Percentiles rank a stretch among this genome's conserved stretches.
Conservation (phyloP, 2,113 vertebrate species). For the Megaleporinus macrocephalus region DNA sequence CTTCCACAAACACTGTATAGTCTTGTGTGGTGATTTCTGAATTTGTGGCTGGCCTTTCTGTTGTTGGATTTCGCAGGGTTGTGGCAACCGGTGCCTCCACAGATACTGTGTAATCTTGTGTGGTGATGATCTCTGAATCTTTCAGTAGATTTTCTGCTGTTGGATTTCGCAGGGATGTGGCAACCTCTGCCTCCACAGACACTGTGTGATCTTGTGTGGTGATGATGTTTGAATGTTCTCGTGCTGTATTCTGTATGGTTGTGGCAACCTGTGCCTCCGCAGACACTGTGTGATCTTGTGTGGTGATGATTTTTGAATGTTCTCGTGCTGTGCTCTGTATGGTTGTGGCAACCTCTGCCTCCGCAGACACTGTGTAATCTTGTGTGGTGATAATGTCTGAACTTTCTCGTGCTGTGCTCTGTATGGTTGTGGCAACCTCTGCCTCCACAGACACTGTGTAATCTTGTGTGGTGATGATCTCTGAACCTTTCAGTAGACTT, state of each 20-base stretch:
- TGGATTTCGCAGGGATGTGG: neutral
- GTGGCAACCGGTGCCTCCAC: neutral
- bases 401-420: neutral
- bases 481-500: neutral
- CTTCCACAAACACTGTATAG: neutral
- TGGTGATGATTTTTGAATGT: neutral
- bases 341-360: neutral
- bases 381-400: neutral
- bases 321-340: neutral
- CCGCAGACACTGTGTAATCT: neutral
- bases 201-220: neutral
- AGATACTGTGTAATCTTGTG: neutral
- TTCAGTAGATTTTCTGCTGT: neutral
- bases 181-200: neutral
- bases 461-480: neutral
- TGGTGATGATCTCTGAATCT: neutral
- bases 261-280: neutral
- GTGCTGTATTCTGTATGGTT: neutral
- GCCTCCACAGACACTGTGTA: neutral
- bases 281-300: neutral
- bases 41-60: neutral
- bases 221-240: neutral
- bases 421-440: neutral
- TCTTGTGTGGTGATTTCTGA: neutral
- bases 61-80: neutral